These are phyloP conservation scores for Pterois miles DNA, from an alignment of 2,797 vertebrate genomes.

Conservation along the genomic window DNA sequence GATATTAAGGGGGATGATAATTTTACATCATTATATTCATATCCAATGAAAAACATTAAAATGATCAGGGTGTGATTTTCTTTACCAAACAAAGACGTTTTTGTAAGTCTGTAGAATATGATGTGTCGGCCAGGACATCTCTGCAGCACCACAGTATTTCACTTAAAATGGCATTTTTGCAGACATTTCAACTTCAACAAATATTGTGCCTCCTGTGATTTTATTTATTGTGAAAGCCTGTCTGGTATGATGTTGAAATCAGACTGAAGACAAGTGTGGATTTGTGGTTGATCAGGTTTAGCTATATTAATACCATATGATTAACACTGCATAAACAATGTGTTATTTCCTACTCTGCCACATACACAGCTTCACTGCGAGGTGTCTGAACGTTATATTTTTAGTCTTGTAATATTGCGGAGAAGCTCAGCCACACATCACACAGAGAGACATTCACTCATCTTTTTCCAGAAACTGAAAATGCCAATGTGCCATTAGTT, in stretches of 20 bases:
- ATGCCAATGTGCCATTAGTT: conserved; percentile 53
- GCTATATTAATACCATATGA: not conserved
- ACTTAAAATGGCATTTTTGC: too few relatives aligned
- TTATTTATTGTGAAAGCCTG: not conserved
- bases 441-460: conserved; percentile 5
- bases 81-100: too few relatives aligned
- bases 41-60: too few relatives aligned
- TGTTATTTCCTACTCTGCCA: not conserved
- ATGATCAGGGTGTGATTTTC: not conserved
- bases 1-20: too few relatives aligned
- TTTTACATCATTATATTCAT: too few relatives aligned
- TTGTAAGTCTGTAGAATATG: too few relatives aligned
- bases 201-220: not conserved
- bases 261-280: not conserved
- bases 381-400: conserved; percentile 16
- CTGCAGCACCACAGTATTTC: too few relatives aligned
- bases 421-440: not conserved
- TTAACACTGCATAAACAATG: conserved; percentile 14
- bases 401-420: not conserved
- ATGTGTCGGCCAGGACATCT: too few relatives aligned
- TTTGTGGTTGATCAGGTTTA: not conserved
- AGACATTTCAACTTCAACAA: too few relatives aligned
- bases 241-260: not conserved
- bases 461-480: conserved; percentile 42
- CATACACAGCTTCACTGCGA: not conserved